Conservation (phyloP, 2,888 invertebrate species). For the Rhagonycha lutea region DNA sequence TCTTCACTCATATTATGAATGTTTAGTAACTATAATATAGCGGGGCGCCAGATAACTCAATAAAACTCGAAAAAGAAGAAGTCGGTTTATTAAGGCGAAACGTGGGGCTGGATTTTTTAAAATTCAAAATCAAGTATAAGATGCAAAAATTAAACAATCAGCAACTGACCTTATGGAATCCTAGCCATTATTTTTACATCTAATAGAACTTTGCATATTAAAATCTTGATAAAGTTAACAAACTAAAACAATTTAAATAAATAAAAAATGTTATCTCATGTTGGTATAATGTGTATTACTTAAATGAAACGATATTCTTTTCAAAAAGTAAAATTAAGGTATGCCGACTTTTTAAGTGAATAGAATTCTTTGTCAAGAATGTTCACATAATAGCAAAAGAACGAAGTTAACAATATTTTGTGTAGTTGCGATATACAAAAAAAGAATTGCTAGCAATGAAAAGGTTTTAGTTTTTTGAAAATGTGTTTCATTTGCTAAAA, state of each 20-base stretch:
- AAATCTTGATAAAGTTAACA: background rate
- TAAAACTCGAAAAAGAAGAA: too few species aligned
- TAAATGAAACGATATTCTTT: background rate
- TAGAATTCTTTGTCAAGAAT: background rate
- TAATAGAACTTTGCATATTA: too few species aligned
- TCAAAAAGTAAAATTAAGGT: background rate
- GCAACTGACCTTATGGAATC: too few species aligned
- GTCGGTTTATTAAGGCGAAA: too few species aligned
- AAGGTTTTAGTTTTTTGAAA: background rate
- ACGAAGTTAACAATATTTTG: background rate
- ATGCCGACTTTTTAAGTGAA: background rate
- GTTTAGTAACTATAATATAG: too few species aligned
- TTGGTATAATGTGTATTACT: background rate
- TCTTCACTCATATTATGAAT: too few species aligned
- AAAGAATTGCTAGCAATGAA: background rate
- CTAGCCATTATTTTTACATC: too few species aligned
- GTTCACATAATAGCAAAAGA: background rate
- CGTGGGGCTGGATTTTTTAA: too few species aligned
- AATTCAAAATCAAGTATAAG: too few species aligned
- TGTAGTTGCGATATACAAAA: background rate
- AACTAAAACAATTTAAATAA: background rate
- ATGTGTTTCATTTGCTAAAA: background rate
- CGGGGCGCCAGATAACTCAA: too few species aligned
- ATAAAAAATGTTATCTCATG: background rate
- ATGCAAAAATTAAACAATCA: too few species aligned